Percentiles rank a stretch among this genome's conserved stretches.
Conservation (phyloP, 2,113 vertebrate species). For the Centropristis striata region DNA sequence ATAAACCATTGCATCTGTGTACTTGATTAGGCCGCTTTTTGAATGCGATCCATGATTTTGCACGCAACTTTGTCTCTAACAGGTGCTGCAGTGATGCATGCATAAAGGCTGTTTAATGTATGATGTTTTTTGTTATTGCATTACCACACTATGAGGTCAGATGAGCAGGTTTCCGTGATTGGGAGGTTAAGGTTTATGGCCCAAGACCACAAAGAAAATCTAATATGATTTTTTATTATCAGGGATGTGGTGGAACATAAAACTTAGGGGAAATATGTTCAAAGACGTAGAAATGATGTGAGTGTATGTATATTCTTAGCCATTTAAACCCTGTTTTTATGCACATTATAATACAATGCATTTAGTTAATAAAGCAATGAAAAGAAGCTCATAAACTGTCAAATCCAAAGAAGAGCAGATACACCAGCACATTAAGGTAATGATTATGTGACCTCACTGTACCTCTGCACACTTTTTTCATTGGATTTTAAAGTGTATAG, state of each 20-base stretch:
- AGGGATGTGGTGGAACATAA: slow-evolving; percentile 34
- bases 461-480: too few species aligned
- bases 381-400: neutral
- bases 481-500: neutral
- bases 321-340: neutral
- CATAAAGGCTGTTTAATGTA: slow-evolving; percentile 32
- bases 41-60: slow-evolving; percentile 60
- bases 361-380: neutral
- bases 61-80: slow-evolving; percentile 56
- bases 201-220: slow-evolving; percentile 35
- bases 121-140: slow-evolving; percentile 59
- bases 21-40: slow-evolving; percentile 58
- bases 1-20: slow-evolving; percentile 70
- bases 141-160: slow-evolving; percentile 58
- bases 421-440: neutral
- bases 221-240: slow-evolving; percentile 34
- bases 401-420: neutral
- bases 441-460: neutral
- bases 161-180: slow-evolving; percentile 39
- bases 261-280: slow-evolving; percentile 25
- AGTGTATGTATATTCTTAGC: neutral
- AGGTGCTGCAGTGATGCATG: slow-evolving; percentile 65
- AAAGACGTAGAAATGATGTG: slow-evolving; percentile 9
- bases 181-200: slow-evolving; percentile 40
- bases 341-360: neutral